phyloP scores from a whole-genome alignment of 2,797 vertebrate genomes.

The Pristis pectinata region DNA sequence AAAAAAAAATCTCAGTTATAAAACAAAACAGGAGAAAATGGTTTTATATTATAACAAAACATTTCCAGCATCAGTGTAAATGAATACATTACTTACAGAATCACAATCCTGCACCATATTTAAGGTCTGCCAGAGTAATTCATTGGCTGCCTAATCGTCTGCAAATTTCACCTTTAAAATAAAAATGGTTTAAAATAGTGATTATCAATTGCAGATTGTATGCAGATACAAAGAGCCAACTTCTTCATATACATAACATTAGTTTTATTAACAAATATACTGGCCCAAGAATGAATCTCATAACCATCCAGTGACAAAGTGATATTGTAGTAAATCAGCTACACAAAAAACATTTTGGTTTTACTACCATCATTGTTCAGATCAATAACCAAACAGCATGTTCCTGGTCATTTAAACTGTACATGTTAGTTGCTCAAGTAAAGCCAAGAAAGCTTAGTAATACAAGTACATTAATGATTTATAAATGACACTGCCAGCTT shows the following conservation, averaged over 20 bases:
- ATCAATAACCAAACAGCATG: not conserved
- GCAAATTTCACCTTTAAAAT: conserved; percentile 11
- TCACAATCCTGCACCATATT: not conserved
- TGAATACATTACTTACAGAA: conserved; percentile 19
- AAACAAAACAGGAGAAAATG: not conserved
- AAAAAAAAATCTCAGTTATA: not conserved
- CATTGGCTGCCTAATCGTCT: not conserved
- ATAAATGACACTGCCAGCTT: not conserved
- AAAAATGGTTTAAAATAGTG: conserved; percentile 26
- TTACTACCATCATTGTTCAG: not conserved
- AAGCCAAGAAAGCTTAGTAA: not conserved
- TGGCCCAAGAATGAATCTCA: not conserved
- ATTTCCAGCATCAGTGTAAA: not conserved
- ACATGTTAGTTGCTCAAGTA: conserved; percentile 9
- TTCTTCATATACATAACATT: not conserved
- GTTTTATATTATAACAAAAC: not conserved
- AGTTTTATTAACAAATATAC: not conserved
- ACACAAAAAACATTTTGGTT: not conserved
- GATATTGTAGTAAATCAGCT: not conserved
- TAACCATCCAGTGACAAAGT: not conserved
- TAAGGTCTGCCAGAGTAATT: not conserved
- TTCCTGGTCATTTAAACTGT: not conserved
- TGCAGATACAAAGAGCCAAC: not conserved
- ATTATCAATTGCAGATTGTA: not conserved
- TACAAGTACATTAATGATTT: not conserved